Conservation (phyloP, 1,140 invertebrate genomes). For the silkworm (Bombyx mori) region ASM3026992v2 NC_085120.1:5639501-5640000, state of each 20-base stretch:
- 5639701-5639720: constrained; percentile 60
- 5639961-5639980: too few relatives aligned
- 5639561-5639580: constrained; percentile 47
- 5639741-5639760: neutral
- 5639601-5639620: constrained; percentile 40
- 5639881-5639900: too few relatives aligned
- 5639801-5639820: too few relatives aligned
- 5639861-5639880: too few relatives aligned
- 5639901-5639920: too few relatives aligned
- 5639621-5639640: constrained; percentile 45
- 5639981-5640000: too few relatives aligned
- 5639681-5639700: constrained; percentile 47
- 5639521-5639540: constrained; percentile 35
- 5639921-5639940: too few relatives aligned
- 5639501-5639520: constrained; percentile 57
- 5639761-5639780: too few relatives aligned
- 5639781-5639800: neutral
- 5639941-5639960: too few relatives aligned
- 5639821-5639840: too few relatives aligned
- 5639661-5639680: constrained; percentile 48
- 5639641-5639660: constrained; percentile 58
- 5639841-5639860: too few relatives aligned
- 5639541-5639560: constrained; percentile 38
- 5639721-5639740: constrained; percentile 21
- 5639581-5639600: constrained; percentile 9